Conservation (phyloP, 1,140 invertebrate genomes). For the Stegodyphus mimosarum region DNA sequence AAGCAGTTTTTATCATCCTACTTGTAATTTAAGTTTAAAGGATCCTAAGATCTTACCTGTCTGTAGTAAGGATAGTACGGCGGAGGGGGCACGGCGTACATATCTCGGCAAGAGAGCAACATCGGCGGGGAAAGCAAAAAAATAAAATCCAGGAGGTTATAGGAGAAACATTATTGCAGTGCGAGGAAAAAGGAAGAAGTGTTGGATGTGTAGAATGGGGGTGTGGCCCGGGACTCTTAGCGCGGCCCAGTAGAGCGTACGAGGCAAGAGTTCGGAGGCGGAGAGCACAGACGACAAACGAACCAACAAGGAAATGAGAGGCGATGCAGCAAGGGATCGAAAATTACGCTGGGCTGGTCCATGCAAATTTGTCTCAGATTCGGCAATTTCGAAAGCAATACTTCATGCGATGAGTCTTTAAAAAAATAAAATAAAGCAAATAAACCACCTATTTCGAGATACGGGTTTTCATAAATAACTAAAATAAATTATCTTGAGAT, state of each 20-base stretch:
- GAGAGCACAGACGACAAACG: neutral
- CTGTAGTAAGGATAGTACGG: slow-evolving; percentile 8
- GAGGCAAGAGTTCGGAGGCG: neutral
- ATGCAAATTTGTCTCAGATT: neutral
- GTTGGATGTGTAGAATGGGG: slow-evolving; percentile 15
- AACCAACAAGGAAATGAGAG: slow-evolving; percentile 7
- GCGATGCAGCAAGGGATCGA: neutral
- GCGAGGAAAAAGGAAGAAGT: slow-evolving; percentile 24
- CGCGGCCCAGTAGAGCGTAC: slow-evolving; percentile 8
- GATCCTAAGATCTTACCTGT: neutral
- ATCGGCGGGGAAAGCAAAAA: too few relatives aligned
- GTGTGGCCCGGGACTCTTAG: slow-evolving; percentile 15
- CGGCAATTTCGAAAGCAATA: neutral
- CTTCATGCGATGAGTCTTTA: neutral
- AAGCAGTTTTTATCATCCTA: too few relatives aligned
- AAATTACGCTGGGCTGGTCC: neutral
- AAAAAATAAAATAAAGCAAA: too few relatives aligned
- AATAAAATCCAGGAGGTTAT: neutral
- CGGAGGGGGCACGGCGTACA: slow-evolving; percentile 8
- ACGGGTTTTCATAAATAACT: too few relatives aligned
- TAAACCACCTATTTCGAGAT: too few relatives aligned
- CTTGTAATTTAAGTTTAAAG: too few relatives aligned
- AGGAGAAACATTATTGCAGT: neutral
- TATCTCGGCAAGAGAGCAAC: neutral
- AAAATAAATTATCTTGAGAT: too few relatives aligned